These are phyloP conservation scores for Rhodeus uyekii DNA, from an alignment of 2,797 vertebrate genomes.

Conservation along the genomic window DNA sequence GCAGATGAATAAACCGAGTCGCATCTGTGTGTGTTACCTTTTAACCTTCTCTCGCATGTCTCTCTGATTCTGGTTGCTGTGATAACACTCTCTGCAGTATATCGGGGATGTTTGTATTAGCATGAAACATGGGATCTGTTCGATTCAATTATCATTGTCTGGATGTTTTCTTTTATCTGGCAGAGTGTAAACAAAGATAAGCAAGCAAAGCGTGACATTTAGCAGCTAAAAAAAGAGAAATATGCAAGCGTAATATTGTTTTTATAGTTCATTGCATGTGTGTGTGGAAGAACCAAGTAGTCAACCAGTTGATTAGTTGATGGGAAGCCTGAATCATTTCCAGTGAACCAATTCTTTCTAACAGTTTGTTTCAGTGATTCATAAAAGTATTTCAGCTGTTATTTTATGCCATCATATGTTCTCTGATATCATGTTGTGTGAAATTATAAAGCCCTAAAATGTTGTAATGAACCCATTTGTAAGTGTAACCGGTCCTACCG, in stretches of 20 bases:
- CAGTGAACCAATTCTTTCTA: background rate
- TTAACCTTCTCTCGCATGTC: conserved; percentile 32
- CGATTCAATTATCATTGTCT: conserved; percentile 42
- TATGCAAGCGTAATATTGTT: background rate
- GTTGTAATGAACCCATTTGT: background rate
- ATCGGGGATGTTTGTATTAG: conserved; percentile 44
- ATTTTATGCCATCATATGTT: background rate
- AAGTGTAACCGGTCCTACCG: too few relatives aligned
- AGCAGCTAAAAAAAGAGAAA: conserved; percentile 12
- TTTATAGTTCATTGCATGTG: background rate
- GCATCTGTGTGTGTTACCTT: conserved; percentile 32
- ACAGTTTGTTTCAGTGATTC: background rate
- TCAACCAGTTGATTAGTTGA: background rate
- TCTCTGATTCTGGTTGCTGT: conserved; percentile 31
- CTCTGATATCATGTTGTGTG: background rate
- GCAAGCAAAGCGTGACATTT: conserved; percentile 27
- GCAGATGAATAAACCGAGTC: conserved; percentile 34
- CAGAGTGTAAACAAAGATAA: conserved; percentile 43
- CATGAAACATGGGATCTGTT: conserved; percentile 46
- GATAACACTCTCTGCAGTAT: conserved; percentile 38
- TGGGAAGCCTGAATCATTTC: background rate
- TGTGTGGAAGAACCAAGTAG: background rate
- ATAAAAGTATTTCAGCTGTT: background rate
- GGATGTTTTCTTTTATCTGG: conserved; percentile 43
- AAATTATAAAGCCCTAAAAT: background rate